Base-by-base conservation (phyloP, 2,888 invertebrate genomes). In the Aproaerema taeniolella region DNA sequence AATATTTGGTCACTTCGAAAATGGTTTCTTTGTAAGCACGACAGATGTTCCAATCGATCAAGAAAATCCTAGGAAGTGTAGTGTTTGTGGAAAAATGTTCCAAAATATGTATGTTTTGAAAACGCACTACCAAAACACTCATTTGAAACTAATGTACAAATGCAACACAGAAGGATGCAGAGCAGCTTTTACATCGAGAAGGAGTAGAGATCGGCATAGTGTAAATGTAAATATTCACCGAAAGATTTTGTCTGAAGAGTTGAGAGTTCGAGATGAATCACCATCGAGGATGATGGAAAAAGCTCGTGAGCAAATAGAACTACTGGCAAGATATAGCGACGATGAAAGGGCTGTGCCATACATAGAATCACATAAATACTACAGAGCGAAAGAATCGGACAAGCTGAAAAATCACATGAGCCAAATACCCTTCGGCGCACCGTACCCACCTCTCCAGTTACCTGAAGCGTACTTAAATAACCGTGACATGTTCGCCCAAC, bases 81-180 rank as follows among this genome's bases (percentile, higher is more conserved):
- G 95, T 2, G 95, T 95, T 20, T 98, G 98, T 72, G 95, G 95
- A 5, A 96, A 97, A 79, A 90, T 94, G 62, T 98, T 97, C 76
- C 96, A 95, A 74, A 98, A 96, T 67, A 93, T 95, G 59, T 97
- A 96, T 67, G 94, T 95, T 35, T 92, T 97, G 14, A 97, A 97
- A 79, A 95, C 95, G 1, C 98, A 98, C 72, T 98, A 96, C 74
- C 97, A 97, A 86, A 97, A 95, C 74, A 95, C 96, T 7, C 98
- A 98, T 78, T 90, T 98, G 38, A 98, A 98, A 79, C 82, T 97
- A 44, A 95, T 97, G 93, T 97, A 97, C 79, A 95, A 95, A 67
- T 98, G 98, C 81, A 95, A 93, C 61, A 93, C 96, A 15, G 97
- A 97, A 51, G 97, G 97, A 1, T 98, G 98, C 72, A 95, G 95